Evolutionary conservation across 92 coral and sea anemone genomes (phyloP), one percentile per base, ranked within the genome.

Genomic region (Parazoanthus swiftii): DNA sequence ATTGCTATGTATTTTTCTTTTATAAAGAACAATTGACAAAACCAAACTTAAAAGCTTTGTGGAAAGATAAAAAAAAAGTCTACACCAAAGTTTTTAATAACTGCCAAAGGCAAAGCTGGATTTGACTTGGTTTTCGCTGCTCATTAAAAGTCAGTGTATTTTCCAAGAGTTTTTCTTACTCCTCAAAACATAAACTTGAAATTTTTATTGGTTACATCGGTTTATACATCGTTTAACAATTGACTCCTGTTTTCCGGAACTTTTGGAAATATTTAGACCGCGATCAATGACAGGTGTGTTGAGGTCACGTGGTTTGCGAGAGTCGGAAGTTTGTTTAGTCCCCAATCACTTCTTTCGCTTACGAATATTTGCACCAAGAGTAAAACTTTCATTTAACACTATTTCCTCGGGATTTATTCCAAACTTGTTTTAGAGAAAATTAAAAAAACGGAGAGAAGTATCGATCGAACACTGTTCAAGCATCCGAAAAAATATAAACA

Each of bases 281-380:
- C 87, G 67, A 46, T 35, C 29, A 8, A 0, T 72, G 87, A 72
- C 87, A 84, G 87, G 79, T 84, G 87, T 48, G 78, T 46, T 46
- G 26, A 84, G 33, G 26, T 71, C 87, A 71, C 87, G 87, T 84
- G 79, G 65, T 36, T 44, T 72, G 37, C 20, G 29, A 84, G n/a
- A 44, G 79, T 65, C 42, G 42, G 3, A 2, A 84, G 29, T 71
- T 51, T 46, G 37, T 43, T 71, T 7, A 23, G 36, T 6, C 20
- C 70, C 2, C 70, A 63, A 25, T 63, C 70, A 63, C 3, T 20
- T 63, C 21, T 63, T 18, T 63, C 25, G 25, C 0, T 18, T 63
- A 63, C 7, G 25, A 18, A n/a, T 23, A 2, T 68, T 68, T 29
- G 74, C 18, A 20, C 21, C 39, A 33, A 33, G 18, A 26, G 9